Conservation (phyloP, 2,113 vertebrate genomes). For the Pedionomus torquatus region DNA sequence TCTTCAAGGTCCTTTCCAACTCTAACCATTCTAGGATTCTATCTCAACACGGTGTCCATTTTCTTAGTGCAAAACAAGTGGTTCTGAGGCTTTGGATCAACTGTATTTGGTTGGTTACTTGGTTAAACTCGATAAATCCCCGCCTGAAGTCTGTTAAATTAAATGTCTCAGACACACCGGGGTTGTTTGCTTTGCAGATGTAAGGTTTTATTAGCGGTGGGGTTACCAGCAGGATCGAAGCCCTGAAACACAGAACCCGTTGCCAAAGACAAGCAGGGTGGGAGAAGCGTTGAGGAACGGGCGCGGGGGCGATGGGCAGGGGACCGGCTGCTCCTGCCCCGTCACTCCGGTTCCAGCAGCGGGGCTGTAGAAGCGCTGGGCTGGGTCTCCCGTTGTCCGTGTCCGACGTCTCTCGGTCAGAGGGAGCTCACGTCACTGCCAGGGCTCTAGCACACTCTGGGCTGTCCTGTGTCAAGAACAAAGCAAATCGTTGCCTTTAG, state of each 20-base stretch:
- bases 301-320: not conserved
- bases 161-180: not conserved
- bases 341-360: not conserved
- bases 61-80: not conserved
- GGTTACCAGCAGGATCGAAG: not conserved
- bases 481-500: not conserved
- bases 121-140: not conserved
- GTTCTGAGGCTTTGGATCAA: not conserved
- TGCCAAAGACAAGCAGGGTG: not conserved
- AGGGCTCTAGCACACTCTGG: constrained; percentile 24
- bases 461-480: not conserved
- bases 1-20: too few relatives aligned
- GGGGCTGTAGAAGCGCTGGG: not conserved
- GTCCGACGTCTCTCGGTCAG: rapidly evolving
- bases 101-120: not conserved
- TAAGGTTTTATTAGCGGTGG: constrained; percentile 40
- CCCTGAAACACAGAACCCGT: not conserved
- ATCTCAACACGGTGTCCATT: not conserved
- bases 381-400: rapidly evolving
- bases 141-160: rapidly evolving
- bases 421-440: not conserved
- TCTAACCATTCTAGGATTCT: not conserved
- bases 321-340: rapidly evolving
- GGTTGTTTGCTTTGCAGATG: constrained; percentile 15
- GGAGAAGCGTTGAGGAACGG: not conserved